Percentiles rank a stretch among this genome's conserved stretches.
These are phyloP conservation scores for Orthonychiurus folsomi DNA, from an alignment of 2,888 invertebrate species.

Conservation along the genomic window DNA sequence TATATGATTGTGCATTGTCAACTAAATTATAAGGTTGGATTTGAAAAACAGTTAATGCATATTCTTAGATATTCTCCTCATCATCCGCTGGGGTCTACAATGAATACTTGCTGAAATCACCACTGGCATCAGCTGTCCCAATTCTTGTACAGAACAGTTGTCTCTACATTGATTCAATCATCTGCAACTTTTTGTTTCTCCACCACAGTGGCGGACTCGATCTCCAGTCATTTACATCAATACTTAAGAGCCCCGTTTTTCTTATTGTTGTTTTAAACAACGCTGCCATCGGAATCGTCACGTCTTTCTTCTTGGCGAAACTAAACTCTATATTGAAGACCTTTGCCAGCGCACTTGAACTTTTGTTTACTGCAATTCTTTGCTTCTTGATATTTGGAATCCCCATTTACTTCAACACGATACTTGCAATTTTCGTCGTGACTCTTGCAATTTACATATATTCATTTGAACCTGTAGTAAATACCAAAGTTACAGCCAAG, in stretches of 20 bases:
- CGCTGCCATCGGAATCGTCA: constrained; percentile 83
- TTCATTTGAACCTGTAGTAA: constrained; percentile 74
- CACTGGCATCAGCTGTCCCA: constrained; percentile 65
- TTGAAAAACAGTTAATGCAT: no score
- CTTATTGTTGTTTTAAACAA: constrained; percentile 77
- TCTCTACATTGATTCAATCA: constrained; percentile 87
- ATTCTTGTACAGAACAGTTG: constrained; percentile 89
- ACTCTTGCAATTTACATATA: constrained; percentile 75
- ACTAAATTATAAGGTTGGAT: no score
- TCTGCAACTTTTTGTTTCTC: constrained; percentile 75
- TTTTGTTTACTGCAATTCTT: constrained; percentile 79
- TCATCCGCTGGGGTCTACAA: constrained; percentile 93
- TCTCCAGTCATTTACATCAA: constrained; percentile 42
- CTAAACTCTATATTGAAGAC: constrained; percentile 92
- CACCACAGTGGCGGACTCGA: constrained; percentile 58
- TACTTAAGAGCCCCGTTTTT: constrained; percentile 51
- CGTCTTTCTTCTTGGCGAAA: constrained; percentile 84
- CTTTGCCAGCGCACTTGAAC: constrained; percentile 85
- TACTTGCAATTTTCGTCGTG: constrained; percentile 71
- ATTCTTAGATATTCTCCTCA: constrained; percentile 61
- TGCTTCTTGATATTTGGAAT: constrained; percentile 79
- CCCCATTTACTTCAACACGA: constrained; percentile 70
- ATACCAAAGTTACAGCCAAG: constrained; percentile 26
- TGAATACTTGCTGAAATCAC: constrained; percentile 73
- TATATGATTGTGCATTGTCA: no score